Evolutionary conservation across 2,888 invertebrate species (phyloP), one percentile per base, ranked within the genome.

Genomic region (Eilema sororculum): DNA sequence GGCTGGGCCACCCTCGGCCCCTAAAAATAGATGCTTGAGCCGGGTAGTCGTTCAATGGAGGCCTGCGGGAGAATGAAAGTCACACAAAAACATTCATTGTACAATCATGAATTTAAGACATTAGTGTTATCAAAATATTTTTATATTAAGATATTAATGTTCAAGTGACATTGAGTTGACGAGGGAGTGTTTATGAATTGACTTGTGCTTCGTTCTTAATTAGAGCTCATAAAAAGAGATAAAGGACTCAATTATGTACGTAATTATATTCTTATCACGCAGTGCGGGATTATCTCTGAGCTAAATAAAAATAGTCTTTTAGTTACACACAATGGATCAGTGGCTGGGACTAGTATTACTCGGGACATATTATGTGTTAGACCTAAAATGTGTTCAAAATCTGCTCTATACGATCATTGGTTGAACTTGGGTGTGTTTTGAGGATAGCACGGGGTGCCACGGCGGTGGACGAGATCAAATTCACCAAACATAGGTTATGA

Each of bases 21-120:
- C 93, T 93, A 94, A 91, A 94, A 95, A 94, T 94, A 95, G 94
- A 91, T 79, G 83, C 86, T 81, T 82, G 82, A 83, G 89, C 93
- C 93, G 93, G 92, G 93, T 93, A 86, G 81, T 81, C 86, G 92
- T 91, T 94, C 93, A 94, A 95, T 94, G 94, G 85, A 91, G 88
- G 81, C 80, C 78, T 77, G 81, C 67, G 66, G 73, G 72, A 76
- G 73, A 76, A 75, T 74, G 73, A 74, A 67, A 73, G 41, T 61
- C 71, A 71, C 70, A 74, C 46, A 74, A 28, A 28, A 13, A 59
- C 28, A 60, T 60, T 60, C 28, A 28, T 60, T 22, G 12, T 33
- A 41, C 22, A 41, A 41, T n/a, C 67, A 30, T 20, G 9, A 57
- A 24, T 57, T 57, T 46, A 20, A 20, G 46, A 46, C 20, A 20